Conservation (phyloP, 92 coral and sea anemone genomes). For the Diadumene lineata region DNA sequence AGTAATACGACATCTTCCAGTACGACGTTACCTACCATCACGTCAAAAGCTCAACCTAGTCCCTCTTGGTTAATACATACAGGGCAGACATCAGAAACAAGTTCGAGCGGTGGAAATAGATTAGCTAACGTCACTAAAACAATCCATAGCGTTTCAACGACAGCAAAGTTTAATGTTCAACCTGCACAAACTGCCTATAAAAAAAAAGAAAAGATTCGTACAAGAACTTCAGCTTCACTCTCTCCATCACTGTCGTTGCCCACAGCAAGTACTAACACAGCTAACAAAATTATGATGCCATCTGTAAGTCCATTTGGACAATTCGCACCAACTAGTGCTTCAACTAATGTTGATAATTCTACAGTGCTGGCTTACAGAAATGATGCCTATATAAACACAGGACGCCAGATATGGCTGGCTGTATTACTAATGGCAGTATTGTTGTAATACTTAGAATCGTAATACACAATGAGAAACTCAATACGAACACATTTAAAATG, state of each 20-base stretch:
- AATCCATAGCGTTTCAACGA: not conserved
- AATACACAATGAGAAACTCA: not conserved
- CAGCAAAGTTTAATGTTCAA: not conserved
- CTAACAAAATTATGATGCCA: not conserved
- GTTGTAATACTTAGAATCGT: not conserved
- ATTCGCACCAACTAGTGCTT: not conserved
- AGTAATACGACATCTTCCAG: slow-evolving; percentile 1
- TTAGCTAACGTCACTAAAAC: not conserved
- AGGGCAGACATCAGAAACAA: not conserved
- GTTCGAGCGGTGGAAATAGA: not conserved
- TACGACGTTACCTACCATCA: slow-evolving; percentile 1
- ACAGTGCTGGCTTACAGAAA: not conserved
- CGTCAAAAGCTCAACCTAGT: slow-evolving; percentile 19
- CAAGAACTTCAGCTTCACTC: too few species aligned
- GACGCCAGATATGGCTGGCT: not conserved
- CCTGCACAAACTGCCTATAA: not conserved
- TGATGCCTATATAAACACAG: not conserved
- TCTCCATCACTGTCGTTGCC: too few species aligned
- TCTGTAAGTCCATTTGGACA: not conserved
- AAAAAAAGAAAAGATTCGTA: too few species aligned
- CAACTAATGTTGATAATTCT: not conserved
- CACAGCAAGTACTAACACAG: too few species aligned
- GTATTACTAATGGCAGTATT: not conserved
- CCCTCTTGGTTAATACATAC: not conserved
- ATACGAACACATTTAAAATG: too few species aligned